These are phyloP conservation scores for Cactoblastis cactorum DNA, from an alignment of 2,888 invertebrate genomes.

Conservation along the genomic window DNA sequence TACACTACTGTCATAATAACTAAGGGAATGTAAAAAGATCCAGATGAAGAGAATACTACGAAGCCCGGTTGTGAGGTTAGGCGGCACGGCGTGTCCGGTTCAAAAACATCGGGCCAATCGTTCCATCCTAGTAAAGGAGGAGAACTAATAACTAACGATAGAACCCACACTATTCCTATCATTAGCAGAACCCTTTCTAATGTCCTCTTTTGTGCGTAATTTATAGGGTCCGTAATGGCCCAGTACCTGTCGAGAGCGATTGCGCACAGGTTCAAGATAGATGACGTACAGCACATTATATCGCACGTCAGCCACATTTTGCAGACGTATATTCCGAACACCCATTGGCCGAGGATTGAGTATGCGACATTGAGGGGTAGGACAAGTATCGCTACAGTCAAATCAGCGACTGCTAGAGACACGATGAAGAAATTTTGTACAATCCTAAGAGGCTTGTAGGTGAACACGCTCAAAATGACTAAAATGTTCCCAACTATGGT, in stretches of 20 bases:
- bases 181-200: slow-evolving; percentile 90
- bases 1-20: slow-evolving; percentile 97
- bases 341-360: slow-evolving; percentile 93
- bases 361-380: slow-evolving; percentile 96
- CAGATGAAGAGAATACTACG: slow-evolving; percentile 93
- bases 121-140: slow-evolving; percentile 96
- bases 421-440: slow-evolving; percentile 98
- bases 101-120: slow-evolving; percentile 93
- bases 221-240: slow-evolving; percentile 96
- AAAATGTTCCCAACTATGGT: slow-evolving; percentile 95
- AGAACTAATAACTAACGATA: slow-evolving; percentile 92
- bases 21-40: slow-evolving; percentile 96
- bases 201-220: slow-evolving; percentile 95
- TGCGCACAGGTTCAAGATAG: slow-evolving; percentile 94
- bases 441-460: slow-evolving; percentile 93
- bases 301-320: slow-evolving; percentile 98
- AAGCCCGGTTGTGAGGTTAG: slow-evolving; percentile 93
- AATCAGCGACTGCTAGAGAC: slow-evolving; percentile 94
- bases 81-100: slow-evolving; percentile 87
- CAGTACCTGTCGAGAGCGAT: slow-evolving; percentile 97
- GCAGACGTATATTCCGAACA: slow-evolving; percentile 94
- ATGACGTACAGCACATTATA: slow-evolving; percentile 97
- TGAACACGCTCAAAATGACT: slow-evolving; percentile 97
- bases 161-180: slow-evolving; percentile 92
- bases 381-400: slow-evolving; percentile 93